Percentiles rank a stretch among this genome's conserved stretches.
phyloP scores from a whole-genome alignment of 2,888 invertebrate genomes.

The Polyommatus icarus region DNA sequence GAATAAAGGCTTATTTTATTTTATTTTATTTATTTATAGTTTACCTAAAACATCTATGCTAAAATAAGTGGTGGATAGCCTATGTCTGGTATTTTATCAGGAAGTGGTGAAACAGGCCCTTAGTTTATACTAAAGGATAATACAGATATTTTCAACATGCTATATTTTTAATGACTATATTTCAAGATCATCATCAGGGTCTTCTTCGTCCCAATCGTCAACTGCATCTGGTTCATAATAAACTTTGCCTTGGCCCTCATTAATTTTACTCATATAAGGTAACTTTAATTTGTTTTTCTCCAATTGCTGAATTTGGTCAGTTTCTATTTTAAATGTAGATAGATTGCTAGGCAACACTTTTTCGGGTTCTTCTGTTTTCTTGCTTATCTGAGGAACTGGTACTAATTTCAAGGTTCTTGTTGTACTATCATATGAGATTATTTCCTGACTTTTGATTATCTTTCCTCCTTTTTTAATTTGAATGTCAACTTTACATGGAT shows the following conservation, averaged over 20 bases:
- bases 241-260: slow-evolving; percentile 82
- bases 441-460: slow-evolving; percentile 69
- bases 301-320: slow-evolving; percentile 81
- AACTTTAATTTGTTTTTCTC: slow-evolving; percentile 81
- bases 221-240: slow-evolving; percentile 88
- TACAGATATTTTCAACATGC: neutral
- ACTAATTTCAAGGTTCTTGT: slow-evolving; percentile 54
- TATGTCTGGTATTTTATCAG: no score
- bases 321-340: slow-evolving; percentile 83
- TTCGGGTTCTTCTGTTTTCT: slow-evolving; percentile 57
- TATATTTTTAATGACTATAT: slow-evolving; percentile 9
- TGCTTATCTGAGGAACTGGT: slow-evolving; percentile 53
- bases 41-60: no score
- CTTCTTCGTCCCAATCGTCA: slow-evolving; percentile 92
- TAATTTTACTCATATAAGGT: slow-evolving; percentile 81
- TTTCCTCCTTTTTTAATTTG: slow-evolving; percentile 78
- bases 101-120: no score
- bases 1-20: no score
- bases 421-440: slow-evolving; percentile 55
- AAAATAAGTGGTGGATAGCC: no score
- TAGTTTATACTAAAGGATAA: neutral
- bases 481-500: slow-evolving; percentile 55
- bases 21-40: no score
- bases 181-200: slow-evolving; percentile 92
- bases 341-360: slow-evolving; percentile 66